Evolutionary conservation across 2,888 invertebrate species (phyloP).

Genomic region (Pseudococcus viburni): DNA sequence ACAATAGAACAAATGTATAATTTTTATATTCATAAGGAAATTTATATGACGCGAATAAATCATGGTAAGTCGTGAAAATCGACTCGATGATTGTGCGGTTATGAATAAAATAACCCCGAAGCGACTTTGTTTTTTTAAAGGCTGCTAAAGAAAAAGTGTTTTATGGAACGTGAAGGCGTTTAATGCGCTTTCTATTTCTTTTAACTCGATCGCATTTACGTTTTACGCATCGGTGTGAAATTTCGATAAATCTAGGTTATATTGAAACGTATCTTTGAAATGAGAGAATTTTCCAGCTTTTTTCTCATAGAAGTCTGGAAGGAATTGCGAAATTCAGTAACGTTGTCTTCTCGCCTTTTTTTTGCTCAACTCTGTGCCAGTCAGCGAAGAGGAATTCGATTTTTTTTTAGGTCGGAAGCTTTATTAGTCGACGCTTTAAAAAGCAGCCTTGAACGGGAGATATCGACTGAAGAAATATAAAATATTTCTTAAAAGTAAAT

Average conservation of each 20-base stretch:
- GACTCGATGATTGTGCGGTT: slow-evolving; percentile 37
- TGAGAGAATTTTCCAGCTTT: slow-evolving; percentile 19
- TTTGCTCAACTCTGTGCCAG: background rate
- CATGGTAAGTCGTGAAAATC: slow-evolving; percentile 27
- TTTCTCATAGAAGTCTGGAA: background rate
- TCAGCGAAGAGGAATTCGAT: background rate
- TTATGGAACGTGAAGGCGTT: slow-evolving; percentile 44
- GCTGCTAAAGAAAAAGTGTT: slow-evolving; percentile 21
- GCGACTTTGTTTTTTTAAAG: slow-evolving; percentile 10
- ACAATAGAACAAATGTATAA: slow-evolving; percentile 16
- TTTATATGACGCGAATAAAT: slow-evolving; percentile 15
- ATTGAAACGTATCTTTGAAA: slow-evolving; percentile 44
- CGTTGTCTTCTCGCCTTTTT: background rate
- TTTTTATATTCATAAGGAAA: slow-evolving; percentile 32
- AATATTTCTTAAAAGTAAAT: slow-evolving; percentile 1
- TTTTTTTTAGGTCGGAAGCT: background rate
- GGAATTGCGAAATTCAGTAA: slow-evolving; percentile 38
- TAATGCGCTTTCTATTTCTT: slow-evolving; percentile 47
- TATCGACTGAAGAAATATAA: background rate
- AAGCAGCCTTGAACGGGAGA: background rate
- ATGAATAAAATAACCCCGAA: slow-evolving; percentile 40
- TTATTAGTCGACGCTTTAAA: background rate
- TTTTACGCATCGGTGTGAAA: slow-evolving; percentile 44
- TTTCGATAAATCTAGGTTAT: slow-evolving; percentile 47
- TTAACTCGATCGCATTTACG: slow-evolving; percentile 38